These are phyloP conservation scores for Macaria liturata DNA, from an alignment of 2,888 invertebrate genomes.

Conservation along the genomic window DNA sequence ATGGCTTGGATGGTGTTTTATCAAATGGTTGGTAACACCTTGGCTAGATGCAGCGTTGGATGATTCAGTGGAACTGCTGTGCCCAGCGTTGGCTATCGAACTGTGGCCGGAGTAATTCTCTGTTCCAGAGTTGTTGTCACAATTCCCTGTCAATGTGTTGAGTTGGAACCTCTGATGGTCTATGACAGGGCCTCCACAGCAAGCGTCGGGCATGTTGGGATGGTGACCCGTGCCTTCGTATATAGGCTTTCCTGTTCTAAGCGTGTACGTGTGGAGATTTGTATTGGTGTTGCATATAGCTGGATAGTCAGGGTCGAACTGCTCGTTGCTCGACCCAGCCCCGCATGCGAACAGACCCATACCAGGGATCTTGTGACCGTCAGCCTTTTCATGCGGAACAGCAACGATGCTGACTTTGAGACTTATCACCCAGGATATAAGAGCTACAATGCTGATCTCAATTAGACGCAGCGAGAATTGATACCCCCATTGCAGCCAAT, in stretches of 20 bases:
- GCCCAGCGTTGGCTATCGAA: slow-evolving; percentile 81
- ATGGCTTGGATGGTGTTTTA: slow-evolving; percentile 75
- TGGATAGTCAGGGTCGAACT: slow-evolving; percentile 92
- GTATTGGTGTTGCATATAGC: slow-evolving; percentile 94
- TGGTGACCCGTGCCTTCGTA: slow-evolving; percentile 85
- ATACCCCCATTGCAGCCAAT: slow-evolving; percentile 97
- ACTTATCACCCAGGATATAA: slow-evolving; percentile 94
- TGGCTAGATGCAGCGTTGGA: slow-evolving; percentile 79
- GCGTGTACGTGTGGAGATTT: slow-evolving; percentile 91
- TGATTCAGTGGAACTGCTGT: slow-evolving; percentile 80
- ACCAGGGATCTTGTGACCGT: slow-evolving; percentile 86
- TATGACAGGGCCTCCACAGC: slow-evolving; percentile 65
- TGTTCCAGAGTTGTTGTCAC: slow-evolving; percentile 85
- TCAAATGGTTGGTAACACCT: slow-evolving; percentile 77
- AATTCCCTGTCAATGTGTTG: slow-evolving; percentile 80
- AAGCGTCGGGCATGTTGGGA: slow-evolving; percentile 68
- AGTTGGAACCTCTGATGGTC: slow-evolving; percentile 78
- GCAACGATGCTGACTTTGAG: slow-evolving; percentile 83
- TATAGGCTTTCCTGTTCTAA: slow-evolving; percentile 89
- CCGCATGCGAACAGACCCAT: slow-evolving; percentile 92
- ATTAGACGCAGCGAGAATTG: slow-evolving; percentile 93
- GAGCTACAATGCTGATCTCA: slow-evolving; percentile 93
- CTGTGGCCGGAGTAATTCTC: slow-evolving; percentile 86
- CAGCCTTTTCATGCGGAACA: slow-evolving; percentile 89
- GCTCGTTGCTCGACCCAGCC: slow-evolving; percentile 92